Percentiles rank a stretch among this genome's conserved stretches.
Conservation (phyloP, 92 coral and sea anemone species). For the Actinernus sp. region DNA sequence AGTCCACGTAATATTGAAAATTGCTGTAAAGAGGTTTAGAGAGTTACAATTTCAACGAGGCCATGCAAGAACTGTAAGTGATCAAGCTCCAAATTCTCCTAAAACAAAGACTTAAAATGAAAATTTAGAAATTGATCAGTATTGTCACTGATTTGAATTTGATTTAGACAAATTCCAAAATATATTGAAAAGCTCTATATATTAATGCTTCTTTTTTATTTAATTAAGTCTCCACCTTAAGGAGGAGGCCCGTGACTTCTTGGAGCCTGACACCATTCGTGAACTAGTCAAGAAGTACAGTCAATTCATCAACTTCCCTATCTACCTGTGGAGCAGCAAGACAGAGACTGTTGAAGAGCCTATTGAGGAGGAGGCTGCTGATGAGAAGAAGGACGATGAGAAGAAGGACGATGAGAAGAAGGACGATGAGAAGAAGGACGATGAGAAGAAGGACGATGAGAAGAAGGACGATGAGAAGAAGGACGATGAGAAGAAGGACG, state of each 20-base stretch:
- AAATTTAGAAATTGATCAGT: no score
- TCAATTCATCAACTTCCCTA: slow-evolving; percentile 99
- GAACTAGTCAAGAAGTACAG: slow-evolving; percentile 97
- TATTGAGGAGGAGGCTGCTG: slow-evolving; percentile 86
- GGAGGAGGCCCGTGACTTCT: slow-evolving; percentile 96
- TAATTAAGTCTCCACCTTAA: slow-evolving; percentile 91
- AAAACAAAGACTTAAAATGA: no score
- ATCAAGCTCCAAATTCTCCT: no score
- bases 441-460: slow-evolving; percentile 58
- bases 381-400: slow-evolving; percentile 65
- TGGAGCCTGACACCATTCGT: slow-evolving; percentile 96
- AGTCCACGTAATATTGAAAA: no score
- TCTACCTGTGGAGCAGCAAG: slow-evolving; percentile 99
- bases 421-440: slow-evolving; percentile 64
- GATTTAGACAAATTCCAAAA: no score
- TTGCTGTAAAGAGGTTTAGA: no score
- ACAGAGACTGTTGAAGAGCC: slow-evolving; percentile 96
- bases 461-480: slow-evolving; percentile 61
- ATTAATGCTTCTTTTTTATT: no score
- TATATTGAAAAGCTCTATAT: no score
- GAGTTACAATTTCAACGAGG: no score
- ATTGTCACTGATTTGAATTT: no score
- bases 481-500: no score
- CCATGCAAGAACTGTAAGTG: no score
- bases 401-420: slow-evolving; percentile 67